Percentiles rank a stretch among this genome's conserved stretches.
Evolutionary conservation across 2,888 invertebrate species (phyloP).

Genomic region (Tachystola acroxantha): DNA sequence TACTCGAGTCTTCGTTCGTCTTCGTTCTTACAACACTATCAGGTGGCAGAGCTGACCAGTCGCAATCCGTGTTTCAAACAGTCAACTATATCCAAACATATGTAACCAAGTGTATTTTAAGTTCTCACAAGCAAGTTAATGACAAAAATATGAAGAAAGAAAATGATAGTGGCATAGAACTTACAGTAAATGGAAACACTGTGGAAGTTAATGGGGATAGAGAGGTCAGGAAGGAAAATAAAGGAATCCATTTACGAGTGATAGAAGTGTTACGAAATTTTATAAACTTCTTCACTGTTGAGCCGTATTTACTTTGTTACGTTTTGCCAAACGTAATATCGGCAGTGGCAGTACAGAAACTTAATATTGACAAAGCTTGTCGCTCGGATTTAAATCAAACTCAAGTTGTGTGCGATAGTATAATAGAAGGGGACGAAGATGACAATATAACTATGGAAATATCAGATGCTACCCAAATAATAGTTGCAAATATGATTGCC

Average conservation of each 20-base stretch:
- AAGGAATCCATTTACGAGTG: background rate
- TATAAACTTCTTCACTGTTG: constrained; percentile 69
- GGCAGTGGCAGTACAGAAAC: constrained; percentile 68
- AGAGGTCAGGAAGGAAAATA: constrained; percentile 13
- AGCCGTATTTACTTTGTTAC: constrained; percentile 81
- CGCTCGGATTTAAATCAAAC: constrained; percentile 67
- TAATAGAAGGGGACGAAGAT: constrained; percentile 40
- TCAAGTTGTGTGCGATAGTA: constrained; percentile 64
- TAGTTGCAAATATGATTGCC: constrained; percentile 72
- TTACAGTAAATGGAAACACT: constrained; percentile 17
- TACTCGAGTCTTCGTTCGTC: too few relatives aligned
- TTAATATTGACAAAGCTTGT: constrained; percentile 78
- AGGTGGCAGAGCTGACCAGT: constrained; percentile 9
- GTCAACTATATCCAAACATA: constrained; percentile 8
- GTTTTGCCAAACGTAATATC: constrained; percentile 80
- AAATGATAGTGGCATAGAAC: constrained; percentile 24
- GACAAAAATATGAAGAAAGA: constrained; percentile 26
- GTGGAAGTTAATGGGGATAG: constrained; percentile 14
- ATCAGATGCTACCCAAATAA: constrained; percentile 49
- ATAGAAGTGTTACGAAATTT: constrained; percentile 20
- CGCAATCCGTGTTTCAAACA: constrained; percentile 31
- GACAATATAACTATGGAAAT: constrained; percentile 50
- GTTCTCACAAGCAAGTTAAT: constrained; percentile 12
- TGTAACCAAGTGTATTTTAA: background rate
- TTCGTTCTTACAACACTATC: too few relatives aligned